These are phyloP conservation scores for Propithecus perrieri DNA, from an alignment of 2,797 vertebrate species.

Conservation along the genomic window DNA sequence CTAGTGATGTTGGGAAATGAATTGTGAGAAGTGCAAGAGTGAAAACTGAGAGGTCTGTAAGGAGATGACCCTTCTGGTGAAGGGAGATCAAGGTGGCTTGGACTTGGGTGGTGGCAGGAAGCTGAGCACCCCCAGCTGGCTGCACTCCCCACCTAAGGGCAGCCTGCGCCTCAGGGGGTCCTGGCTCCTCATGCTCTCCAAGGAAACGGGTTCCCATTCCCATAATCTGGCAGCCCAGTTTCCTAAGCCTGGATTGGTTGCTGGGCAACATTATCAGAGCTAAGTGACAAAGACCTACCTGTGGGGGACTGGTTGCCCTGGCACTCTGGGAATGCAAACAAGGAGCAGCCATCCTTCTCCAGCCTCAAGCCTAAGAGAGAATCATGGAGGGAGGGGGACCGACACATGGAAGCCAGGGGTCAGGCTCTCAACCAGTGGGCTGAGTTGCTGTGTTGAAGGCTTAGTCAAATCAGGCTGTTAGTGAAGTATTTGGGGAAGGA, in stretches of 20 bases:
- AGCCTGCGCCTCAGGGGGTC: constrained; percentile 92
- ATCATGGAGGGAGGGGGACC: neutral
- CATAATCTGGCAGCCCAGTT: neutral
- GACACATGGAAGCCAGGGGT: neutral
- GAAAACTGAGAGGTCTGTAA: neutral
- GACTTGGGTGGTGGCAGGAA: constrained; percentile 70
- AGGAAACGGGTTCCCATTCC: constrained; percentile 83
- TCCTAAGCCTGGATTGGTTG: constrained; percentile 65
- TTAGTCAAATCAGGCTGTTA: neutral
- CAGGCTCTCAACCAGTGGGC: neutral
- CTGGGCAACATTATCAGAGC: constrained; percentile 75
- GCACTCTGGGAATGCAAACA: constrained; percentile 25
- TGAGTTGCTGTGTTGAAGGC: neutral
- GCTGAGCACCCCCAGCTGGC: constrained; percentile 90
- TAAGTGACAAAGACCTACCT: constrained; percentile 7
- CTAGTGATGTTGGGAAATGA: neutral
- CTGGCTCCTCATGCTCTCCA: constrained; percentile 90
- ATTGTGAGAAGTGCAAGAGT: neutral
- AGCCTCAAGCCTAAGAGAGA: neutral
- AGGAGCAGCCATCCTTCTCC: neutral
- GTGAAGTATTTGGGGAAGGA: neutral
- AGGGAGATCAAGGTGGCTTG: neutral
- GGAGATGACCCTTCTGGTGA: neutral
- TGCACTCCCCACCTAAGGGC: constrained; percentile 94
- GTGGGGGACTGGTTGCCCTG: constrained; percentile 60